Conservation (phyloP, 2,113 vertebrate species). For the Ranitomeya variabilis region DNA sequence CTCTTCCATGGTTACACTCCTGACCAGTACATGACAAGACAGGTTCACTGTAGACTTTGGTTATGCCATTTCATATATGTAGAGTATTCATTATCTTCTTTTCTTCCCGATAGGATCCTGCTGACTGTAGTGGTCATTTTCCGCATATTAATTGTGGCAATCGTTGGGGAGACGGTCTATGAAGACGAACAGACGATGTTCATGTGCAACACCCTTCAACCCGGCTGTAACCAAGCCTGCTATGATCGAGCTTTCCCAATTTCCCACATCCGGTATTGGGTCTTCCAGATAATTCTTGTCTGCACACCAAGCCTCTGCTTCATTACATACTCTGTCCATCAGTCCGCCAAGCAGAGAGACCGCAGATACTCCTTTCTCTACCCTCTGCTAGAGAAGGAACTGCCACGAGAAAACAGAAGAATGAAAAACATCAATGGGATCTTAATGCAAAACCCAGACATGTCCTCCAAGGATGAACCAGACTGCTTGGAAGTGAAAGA, state of each 20-base stretch:
- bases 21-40: no score
- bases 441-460: conserved; percentile 74
- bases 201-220: conserved; percentile 88
- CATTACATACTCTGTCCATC: conserved; percentile 89
- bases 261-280: conserved; percentile 92
- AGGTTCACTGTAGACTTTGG: background rate
- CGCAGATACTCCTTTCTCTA: conserved; percentile 80
- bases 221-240: conserved; percentile 88
- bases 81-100: conserved; percentile 1
- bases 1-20: no score
- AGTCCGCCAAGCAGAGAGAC: conserved; percentile 84
- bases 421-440: conserved; percentile 76
- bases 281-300: conserved; percentile 91
- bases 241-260: conserved; percentile 90
- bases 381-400: conserved; percentile 78
- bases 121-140: conserved; percentile 92
- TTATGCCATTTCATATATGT: background rate
- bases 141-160: conserved; percentile 89
- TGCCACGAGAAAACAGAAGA: conserved; percentile 67
- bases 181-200: conserved; percentile 92
- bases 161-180: conserved; percentile 88
- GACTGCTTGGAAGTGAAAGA: conserved; percentile 81
- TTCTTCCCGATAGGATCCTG: conserved; percentile 75
- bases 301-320: conserved; percentile 91
- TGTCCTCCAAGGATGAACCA: conserved; percentile 73